phyloP scores from a whole-genome alignment of 2,797 vertebrate species.

The Pteropus rufus region DNA sequence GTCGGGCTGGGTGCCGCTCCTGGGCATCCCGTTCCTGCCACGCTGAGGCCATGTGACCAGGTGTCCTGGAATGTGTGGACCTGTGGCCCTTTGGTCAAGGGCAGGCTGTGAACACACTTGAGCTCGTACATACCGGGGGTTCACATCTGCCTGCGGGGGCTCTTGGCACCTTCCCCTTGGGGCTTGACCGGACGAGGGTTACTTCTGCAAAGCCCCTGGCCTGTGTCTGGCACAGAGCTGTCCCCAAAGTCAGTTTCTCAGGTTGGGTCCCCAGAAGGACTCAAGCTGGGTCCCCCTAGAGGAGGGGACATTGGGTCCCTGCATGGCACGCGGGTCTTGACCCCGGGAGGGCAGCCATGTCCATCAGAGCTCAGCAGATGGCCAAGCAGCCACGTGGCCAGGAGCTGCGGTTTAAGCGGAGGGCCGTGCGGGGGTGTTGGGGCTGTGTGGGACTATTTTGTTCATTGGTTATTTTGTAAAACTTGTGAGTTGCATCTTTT shows the following conservation, averaged over 20 bases:
- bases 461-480: neutral
- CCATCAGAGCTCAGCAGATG: neutral
- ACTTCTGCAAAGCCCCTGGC: neutral
- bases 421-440: too few relatives aligned
- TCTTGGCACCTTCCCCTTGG: neutral
- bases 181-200: fast-evolving
- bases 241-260: neutral
- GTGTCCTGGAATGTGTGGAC: neutral
- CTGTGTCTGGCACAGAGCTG: neutral
- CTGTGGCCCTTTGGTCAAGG: fast-evolving
- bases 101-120: neutral
- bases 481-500: neutral
- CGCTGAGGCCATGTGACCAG: fast-evolving
- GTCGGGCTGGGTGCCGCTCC: neutral
- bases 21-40: neutral
- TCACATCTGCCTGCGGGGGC: neutral
- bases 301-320: fast-evolving
- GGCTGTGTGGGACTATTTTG: neutral
- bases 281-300: fast-evolving
- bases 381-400: neutral
- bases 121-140: neutral
- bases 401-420: too few relatives aligned
- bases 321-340: fast-evolving
- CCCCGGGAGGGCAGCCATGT: fast-evolving
- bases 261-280: neutral